phyloP scores from a whole-genome alignment of 1,140 invertebrate genomes.

The Acyrthosiphon pisum region DNA sequence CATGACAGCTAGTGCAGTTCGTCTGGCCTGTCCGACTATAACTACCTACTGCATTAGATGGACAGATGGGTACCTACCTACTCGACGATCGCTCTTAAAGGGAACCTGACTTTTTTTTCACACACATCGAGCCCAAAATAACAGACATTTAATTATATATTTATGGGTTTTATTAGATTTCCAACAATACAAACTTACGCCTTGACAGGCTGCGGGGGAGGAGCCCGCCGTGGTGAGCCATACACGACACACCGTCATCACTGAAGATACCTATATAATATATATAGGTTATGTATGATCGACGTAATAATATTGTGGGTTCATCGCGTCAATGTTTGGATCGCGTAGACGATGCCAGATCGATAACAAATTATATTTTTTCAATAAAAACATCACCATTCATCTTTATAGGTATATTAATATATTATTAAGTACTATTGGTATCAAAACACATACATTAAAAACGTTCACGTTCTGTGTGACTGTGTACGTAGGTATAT shows the following conservation, averaged over 20 bases:
- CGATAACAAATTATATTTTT: neutral
- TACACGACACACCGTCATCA: neutral
- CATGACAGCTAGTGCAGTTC: neutral
- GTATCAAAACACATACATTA: neutral
- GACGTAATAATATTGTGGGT: neutral
- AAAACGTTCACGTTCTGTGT: neutral
- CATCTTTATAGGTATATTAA: neutral
- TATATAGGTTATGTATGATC: neutral
- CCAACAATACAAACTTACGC: no score
- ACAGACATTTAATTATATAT: neutral
- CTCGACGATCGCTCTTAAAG: neutral
- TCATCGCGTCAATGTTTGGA: neutral
- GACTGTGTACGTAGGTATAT: neutral
- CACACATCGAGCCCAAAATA: neutral
- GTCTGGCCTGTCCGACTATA: no score
- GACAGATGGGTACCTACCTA: neutral
- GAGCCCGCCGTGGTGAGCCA: no score
- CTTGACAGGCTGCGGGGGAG: no score
- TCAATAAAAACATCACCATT: neutral
- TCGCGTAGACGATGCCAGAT: neutral
- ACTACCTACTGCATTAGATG: neutral
- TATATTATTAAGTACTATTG: no score
- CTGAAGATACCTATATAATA: no score
- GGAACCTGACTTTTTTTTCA: neutral
- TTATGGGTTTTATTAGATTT: neutral